Percentiles rank a stretch among this genome's conserved stretches.
phyloP scores from a whole-genome alignment of 2,113 vertebrate species.

The Andinoacara biseriatus region DNA sequence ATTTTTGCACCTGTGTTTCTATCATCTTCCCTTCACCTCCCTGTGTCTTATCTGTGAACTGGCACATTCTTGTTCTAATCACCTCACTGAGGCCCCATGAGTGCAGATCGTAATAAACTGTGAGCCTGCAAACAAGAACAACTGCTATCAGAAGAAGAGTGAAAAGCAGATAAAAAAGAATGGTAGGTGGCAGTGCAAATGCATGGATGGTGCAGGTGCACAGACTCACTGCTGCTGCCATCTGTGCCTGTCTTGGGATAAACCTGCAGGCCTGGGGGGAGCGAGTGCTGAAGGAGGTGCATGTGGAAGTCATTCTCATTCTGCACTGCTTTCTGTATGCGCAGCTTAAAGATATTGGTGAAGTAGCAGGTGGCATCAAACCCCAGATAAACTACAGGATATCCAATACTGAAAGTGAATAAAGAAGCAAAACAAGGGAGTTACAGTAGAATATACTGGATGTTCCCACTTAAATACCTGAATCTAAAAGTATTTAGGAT shows the following conservation, averaged over 20 bases:
- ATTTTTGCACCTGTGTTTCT: neutral
- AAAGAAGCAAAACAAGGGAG: neutral
- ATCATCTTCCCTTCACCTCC: neutral
- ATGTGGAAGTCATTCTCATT: conserved; percentile 82
- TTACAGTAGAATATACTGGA: neutral
- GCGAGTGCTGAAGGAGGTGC: conserved; percentile 82
- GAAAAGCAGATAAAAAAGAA: neutral
- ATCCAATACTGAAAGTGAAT: conserved; percentile 77
- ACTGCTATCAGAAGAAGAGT: neutral
- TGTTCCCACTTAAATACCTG: neutral
- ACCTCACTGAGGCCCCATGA: neutral
- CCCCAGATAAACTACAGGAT: conserved; percentile 84
- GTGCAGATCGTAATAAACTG: neutral
- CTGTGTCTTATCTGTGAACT: neutral
- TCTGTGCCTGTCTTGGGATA: conserved; percentile 79
- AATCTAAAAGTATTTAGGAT: neutral
- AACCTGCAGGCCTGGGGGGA: conserved; percentile 79
- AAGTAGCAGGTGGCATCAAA: conserved; percentile 86
- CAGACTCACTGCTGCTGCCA: conserved; percentile 69
- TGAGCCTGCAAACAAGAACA: neutral
- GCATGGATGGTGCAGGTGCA: neutral
- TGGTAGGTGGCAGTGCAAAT: neutral
- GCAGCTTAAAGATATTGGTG: conserved; percentile 82
- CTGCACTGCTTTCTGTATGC: conserved; percentile 80
- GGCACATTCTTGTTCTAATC: neutral